Evolutionary conservation across 1,140 invertebrate species (phyloP).

Genomic region (Drosophila eugracilis): DNA sequence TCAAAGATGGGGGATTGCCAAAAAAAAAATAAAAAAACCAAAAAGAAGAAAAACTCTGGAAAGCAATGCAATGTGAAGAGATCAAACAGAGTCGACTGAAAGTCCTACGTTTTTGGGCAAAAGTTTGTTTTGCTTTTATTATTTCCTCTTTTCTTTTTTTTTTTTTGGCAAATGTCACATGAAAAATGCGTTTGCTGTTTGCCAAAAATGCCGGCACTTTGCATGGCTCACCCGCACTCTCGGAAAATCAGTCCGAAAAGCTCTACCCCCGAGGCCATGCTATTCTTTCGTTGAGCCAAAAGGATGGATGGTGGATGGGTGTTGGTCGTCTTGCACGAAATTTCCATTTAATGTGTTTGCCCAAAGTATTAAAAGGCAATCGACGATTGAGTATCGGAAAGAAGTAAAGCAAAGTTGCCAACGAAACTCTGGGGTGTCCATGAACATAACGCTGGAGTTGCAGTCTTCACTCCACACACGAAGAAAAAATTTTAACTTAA

Average conservation of each 20-base stretch:
- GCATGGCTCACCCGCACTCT: conserved; percentile 40
- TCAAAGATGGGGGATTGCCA: conserved; percentile 19
- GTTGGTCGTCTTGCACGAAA: conserved; percentile 67
- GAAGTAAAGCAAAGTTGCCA: conserved; percentile 71
- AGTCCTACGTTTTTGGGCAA: conserved; percentile 51
- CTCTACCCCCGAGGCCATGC: conserved; percentile 22
- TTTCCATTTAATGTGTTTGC: conserved; percentile 83
- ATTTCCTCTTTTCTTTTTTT: no score
- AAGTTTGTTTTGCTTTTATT: conserved; percentile 75
- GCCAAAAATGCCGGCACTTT: conserved; percentile 73
- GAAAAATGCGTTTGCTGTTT: conserved; percentile 73
- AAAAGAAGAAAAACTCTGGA: conserved; percentile 1
- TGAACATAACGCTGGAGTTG: conserved; percentile 30
- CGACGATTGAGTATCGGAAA: conserved; percentile 80
- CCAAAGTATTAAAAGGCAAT: conserved; percentile 80
- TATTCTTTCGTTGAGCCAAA: conserved; percentile 30
- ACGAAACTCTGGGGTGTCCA: conserved; percentile 42
- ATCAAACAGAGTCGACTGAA: conserved; percentile 67
- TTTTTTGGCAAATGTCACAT: conserved; percentile 75
- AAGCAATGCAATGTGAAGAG: conserved; percentile 55
- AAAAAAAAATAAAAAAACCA: conserved; percentile 9
- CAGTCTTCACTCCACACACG: conserved; percentile 5
- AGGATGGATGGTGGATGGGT: conserved; percentile 33
- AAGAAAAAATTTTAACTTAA: neutral
- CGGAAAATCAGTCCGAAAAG: conserved; percentile 12